Percentiles rank a stretch among this genome's conserved stretches.
phyloP scores from a whole-genome alignment of 2,888 invertebrate genomes.

The Nineta flava region DNA sequence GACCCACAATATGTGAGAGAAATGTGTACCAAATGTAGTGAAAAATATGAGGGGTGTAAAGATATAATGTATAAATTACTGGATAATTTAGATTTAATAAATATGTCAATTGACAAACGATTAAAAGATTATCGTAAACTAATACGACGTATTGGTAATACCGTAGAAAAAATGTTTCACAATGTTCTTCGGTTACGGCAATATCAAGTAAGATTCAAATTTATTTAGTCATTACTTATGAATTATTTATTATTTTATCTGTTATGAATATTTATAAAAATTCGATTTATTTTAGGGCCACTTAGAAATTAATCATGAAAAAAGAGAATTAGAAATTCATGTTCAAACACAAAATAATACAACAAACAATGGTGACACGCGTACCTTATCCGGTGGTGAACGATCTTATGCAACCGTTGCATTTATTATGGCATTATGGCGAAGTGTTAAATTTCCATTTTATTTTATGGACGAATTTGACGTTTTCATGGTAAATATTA shows the following conservation, averaged over 20 bases:
- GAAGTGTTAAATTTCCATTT: conserved; percentile 81
- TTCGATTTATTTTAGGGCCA: conserved; percentile 32
- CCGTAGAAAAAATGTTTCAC: conserved; percentile 31
- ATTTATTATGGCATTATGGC: conserved; percentile 87
- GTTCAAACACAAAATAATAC: conserved; percentile 36
- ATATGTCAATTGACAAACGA: conserved; percentile 20
- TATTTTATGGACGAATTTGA: conserved; percentile 93
- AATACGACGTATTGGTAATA: conserved; percentile 25
- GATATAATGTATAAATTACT: conserved; percentile 19
- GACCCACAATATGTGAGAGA: conserved; percentile 17
- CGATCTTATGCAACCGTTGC: conserved; percentile 90
- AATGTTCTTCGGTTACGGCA: conserved; percentile 36
- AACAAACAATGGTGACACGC: conserved; percentile 31
- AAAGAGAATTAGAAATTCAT: conserved; percentile 31
- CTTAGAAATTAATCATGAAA: conserved; percentile 34
- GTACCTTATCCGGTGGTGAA: conserved; percentile 86
- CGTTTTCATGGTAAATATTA: conserved; percentile 78
- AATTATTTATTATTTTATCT: neutral
- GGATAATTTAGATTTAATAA: conserved; percentile 17
- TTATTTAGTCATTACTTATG: neutral
- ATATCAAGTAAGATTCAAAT: conserved; percentile 32
- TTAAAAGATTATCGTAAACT: conserved; percentile 23
- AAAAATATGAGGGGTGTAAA: conserved; percentile 20
- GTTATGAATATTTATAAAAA: neutral
- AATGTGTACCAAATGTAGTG: conserved; percentile 20